Conservation (phyloP, 2,113 vertebrate species). For the Tragelaphus imberbis region DNA sequence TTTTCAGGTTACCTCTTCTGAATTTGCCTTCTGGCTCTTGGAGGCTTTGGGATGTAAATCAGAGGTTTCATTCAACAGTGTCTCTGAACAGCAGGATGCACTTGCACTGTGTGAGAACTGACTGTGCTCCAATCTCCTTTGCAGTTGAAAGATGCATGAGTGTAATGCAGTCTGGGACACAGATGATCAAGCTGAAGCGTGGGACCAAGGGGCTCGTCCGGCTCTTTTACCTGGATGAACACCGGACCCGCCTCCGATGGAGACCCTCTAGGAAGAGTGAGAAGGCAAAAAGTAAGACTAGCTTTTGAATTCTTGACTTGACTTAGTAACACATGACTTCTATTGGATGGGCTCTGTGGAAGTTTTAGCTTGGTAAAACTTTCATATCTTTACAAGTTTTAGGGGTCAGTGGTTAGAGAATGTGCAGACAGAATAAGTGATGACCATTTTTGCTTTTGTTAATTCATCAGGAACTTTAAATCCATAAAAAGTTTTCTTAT, state of each 20-base stretch:
- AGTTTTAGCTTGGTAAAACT: neutral
- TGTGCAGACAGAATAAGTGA: neutral
- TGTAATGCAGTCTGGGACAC: slow-evolving; percentile 99
- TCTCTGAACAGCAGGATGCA: accelerated
- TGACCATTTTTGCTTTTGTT: neutral
- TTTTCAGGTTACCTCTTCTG: neutral
- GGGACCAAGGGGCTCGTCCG: slow-evolving; percentile 95
- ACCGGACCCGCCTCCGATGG: slow-evolving; percentile 96
- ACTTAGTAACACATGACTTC: neutral
- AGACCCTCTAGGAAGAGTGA: slow-evolving; percentile 96
- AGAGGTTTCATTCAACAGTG: neutral
- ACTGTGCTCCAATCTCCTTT: slow-evolving; percentile 54
- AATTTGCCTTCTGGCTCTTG: neutral
- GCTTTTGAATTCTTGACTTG: neutral
- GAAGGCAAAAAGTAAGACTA: slow-evolving; percentile 95
- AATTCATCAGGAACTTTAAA: neutral
- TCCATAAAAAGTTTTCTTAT: neutral
- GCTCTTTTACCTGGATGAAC: slow-evolving; percentile 98
- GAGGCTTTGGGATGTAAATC: neutral
- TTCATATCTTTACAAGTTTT: neutral
- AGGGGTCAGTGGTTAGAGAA: neutral
- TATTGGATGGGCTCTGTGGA: neutral
- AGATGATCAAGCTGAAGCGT: slow-evolving; percentile 98
- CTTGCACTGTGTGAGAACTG: neutral
- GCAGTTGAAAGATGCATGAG: slow-evolving; percentile 99